Evolutionary conservation across 2,113 vertebrate species (phyloP).

Genomic region (Microtus pennsylvanicus): DNA sequence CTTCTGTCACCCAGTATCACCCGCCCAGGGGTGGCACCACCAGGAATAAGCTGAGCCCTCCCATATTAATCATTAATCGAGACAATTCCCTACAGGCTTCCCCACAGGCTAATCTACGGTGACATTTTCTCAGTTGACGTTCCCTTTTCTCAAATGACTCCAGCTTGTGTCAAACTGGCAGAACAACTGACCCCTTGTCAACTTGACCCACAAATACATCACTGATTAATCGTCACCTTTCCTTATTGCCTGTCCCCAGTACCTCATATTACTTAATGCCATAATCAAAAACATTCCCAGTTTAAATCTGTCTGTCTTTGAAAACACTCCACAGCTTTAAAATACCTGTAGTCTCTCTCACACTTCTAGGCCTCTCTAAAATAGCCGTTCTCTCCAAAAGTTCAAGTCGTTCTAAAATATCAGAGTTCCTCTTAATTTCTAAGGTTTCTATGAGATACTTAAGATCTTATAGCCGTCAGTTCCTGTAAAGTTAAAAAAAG

Average conservation of each 20-base stretch:
- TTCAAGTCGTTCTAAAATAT: background rate
- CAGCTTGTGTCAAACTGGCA: background rate
- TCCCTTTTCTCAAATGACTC: background rate
- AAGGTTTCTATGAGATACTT: background rate
- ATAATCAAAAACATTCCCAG: background rate
- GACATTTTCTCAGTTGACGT: background rate
- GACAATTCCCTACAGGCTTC: background rate
- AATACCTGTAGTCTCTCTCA: background rate
- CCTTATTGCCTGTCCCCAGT: background rate
- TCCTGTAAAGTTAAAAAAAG: background rate
- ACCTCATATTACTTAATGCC: background rate
- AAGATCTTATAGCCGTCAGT: background rate
- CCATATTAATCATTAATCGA: background rate
- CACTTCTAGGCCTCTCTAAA: background rate
- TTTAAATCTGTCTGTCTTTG: background rate
- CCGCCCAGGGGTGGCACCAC: background rate
- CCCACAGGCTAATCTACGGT: background rate
- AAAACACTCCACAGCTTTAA: background rate
- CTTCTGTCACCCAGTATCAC: background rate
- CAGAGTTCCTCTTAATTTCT: background rate
- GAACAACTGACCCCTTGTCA: background rate
- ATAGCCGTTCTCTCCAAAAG: background rate
- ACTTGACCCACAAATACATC: background rate
- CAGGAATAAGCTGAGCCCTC: background rate
- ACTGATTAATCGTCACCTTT: background rate